Base-by-base conservation (phyloP, 2,888 invertebrate species). In the Phalangium opilio region DNA sequence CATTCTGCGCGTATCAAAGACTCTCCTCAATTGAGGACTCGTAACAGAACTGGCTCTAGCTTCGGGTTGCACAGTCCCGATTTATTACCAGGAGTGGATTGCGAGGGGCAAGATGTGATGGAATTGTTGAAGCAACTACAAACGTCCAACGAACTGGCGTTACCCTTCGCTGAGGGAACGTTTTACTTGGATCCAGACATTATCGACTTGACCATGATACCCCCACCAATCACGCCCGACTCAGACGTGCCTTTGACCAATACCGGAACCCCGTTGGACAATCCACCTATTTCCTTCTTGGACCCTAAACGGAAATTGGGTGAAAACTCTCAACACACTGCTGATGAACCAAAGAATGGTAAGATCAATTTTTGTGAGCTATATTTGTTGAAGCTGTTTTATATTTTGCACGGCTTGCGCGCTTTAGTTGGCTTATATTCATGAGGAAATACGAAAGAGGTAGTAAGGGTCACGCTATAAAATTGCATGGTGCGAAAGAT, bases 11-110 rank as follows among this genome's bases (percentile, higher is more conserved):
- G 48, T 32, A 35, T 55, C 36, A 14, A 50, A 27, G 51, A 47
- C 33, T 51, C 57, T 59, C 44, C 47, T 32, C 50, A 51, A 12
- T 27, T 32, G 2, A 47, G 50, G 18, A 41, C 43, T 7, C 35
- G 39, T 41, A 33, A 50, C 12, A 55, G 62, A 14, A 61, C 63
- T 45, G 65, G 65, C 54, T 67, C 83, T 5, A 85, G 84, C 67
- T 86, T 86, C 61, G 85, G 85, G 1, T 68, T 86, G 33, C 81
- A 83, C 58, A 84, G 83, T 66, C 85, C 85, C 0, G 83, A 84
- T 55, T 72, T 73, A 58, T 69, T 72, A 62, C 63, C 59, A 17
- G 44, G 45, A n/a, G 44, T 49, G 19, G 43, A 34, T 43, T 44
- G 46, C 7, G 48, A 49, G 1, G 49, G 54, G 17, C 33, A 44